Base-by-base conservation (phyloP, 2,797 vertebrate species). In the Lacerta bilineata region DNA sequence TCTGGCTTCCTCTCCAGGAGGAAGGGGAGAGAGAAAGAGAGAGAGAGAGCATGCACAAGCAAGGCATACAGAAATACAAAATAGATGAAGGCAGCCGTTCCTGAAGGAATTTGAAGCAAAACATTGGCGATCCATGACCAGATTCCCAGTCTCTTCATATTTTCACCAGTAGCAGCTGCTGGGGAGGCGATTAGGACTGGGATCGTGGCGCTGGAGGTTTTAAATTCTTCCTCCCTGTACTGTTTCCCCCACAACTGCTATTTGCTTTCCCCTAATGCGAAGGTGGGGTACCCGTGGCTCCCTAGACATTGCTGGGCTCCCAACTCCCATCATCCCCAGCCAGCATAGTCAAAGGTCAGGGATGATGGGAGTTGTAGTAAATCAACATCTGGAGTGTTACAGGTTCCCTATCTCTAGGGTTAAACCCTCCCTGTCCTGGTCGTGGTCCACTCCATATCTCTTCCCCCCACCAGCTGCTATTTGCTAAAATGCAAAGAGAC, bases 1-100 rank as follows among this genome's bases (percentile, higher is more conserved):
- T 84, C 83, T 77, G 82, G 72, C 71, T n/a, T 55, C 13, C 6
- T 84, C n/a, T 80, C 68, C 36, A 61, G 29, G 27, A 83, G 50
- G 55, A 43, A 36, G 29, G 36, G 25, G 27, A 2, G 36, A 7
- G 2, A 46, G 64, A 43, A 23, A 15, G 4, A 36, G 50, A 25
- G 36, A 69, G 1, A 83, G 64, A 43, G 41, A 43, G 39, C 4
- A 41, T 41, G 77, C 83, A 50, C 3, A 78, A 78, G 13, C 9
- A 23, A 50, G 29, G 13, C 71, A 36, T 41, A 69, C 2, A 41
- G n/a, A 29, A 77, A 61, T 46, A 43, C 50, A 76, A 46, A 83
- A 72, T 68, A 46, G 8, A 33, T 64, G n/a, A 43, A 18, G 27
- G 10, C 78, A 74, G 43, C 3, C 23, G 20, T 59, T 81, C 6